These are phyloP conservation scores for Cyphomyrmex costatus DNA, from an alignment of 1,140 invertebrate species.

Conservation along the genomic window DNA sequence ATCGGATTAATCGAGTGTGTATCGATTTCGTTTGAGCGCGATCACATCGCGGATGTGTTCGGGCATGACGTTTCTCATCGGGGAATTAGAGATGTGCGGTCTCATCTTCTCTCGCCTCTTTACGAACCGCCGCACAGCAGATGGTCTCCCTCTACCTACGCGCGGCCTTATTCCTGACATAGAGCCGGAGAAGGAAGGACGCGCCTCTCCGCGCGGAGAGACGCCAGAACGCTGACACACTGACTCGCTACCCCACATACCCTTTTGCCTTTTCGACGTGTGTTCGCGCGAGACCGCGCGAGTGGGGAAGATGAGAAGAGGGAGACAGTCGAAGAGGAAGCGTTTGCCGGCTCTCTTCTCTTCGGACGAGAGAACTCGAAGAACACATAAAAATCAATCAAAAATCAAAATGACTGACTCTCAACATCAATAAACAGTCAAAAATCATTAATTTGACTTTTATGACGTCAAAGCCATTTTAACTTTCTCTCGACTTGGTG, in stretches of 20 bases:
- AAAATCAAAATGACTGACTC: too few species aligned
- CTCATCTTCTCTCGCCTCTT: constrained; percentile 65
- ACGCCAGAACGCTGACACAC: constrained; percentile 86
- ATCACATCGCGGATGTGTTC: neutral
- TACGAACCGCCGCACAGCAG: constrained; percentile 39
- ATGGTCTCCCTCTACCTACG: constrained; percentile 75
- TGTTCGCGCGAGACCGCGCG: constrained; percentile 56
- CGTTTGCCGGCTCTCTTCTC: constrained; percentile 9
- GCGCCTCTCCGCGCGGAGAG: constrained; percentile 76
- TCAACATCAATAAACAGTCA: too few species aligned
- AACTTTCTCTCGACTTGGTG: too few species aligned
- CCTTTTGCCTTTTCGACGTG: constrained; percentile 85
- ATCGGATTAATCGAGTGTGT: constrained; percentile 6
- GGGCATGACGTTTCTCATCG: constrained; percentile 13
- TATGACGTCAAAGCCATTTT: too few species aligned
- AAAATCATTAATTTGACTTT: too few species aligned
- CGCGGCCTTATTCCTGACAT: constrained; percentile 84
- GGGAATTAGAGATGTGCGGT: constrained; percentile 31
- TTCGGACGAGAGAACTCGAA: neutral
- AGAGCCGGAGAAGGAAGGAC: constrained; percentile 79
- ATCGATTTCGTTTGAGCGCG: constrained; percentile 27
- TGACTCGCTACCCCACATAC: constrained; percentile 87
- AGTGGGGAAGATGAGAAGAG: constrained; percentile 52
- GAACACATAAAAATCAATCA: too few species aligned
- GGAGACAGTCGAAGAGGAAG: constrained; percentile 17